Percentiles rank a stretch among this genome's conserved stretches.
Conservation (phyloP, 2,888 invertebrate species). For the Orthosia incerta region DNA sequence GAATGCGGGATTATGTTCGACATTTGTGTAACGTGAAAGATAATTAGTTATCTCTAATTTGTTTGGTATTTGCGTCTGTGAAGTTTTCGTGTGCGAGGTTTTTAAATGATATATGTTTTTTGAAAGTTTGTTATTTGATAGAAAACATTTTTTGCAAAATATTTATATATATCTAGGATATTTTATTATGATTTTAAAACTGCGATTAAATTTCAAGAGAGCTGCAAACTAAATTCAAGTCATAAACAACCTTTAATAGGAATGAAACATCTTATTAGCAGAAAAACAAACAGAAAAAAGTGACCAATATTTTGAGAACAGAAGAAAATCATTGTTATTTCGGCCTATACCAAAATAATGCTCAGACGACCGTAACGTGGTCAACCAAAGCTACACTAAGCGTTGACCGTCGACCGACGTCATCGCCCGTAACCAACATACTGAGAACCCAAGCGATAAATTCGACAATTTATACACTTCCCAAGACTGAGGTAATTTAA, state of each 20-base stretch:
- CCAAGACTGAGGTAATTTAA: slow-evolving; percentile 78
- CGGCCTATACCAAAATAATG: slow-evolving; percentile 2
- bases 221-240: no score
- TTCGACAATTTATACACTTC: slow-evolving; percentile 82
- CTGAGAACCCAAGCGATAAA: slow-evolving; percentile 73
- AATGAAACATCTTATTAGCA: no score
- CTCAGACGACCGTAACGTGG: slow-evolving; percentile 23
- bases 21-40: not conserved
- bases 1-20: not conserved
- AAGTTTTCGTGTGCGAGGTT: not conserved
- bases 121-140: no score
- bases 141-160: no score
- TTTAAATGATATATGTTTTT: not conserved
- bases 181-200: no score
- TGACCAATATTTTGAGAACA: not conserved
- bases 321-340: slow-evolving; percentile 15
- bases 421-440: slow-evolving; percentile 61
- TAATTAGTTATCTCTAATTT: not conserved
- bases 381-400: slow-evolving; percentile 50
- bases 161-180: no score
- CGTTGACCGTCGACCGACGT: slow-evolving; percentile 67
- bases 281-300: no score
- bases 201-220: no score
- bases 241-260: no score
- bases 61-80: not conserved